Evolutionary conservation across 2,797 vertebrate genomes (phyloP).

Genomic region (Typhlichthys subterraneus): DNA sequence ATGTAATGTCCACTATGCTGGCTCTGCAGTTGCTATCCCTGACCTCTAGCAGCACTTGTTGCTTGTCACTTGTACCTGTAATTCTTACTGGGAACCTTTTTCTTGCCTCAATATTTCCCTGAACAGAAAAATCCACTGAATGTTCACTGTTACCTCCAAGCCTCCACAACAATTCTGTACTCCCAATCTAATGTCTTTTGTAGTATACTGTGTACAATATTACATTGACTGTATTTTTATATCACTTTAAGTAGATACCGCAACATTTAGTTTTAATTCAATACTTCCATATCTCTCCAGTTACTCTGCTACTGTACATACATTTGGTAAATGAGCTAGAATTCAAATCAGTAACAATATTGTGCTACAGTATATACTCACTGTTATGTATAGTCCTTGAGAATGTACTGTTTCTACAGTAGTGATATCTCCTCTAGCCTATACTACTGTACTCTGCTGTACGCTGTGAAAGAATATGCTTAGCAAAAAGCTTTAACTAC

Average conservation of each 20-base stretch:
- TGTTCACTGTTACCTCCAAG: slow-evolving; percentile 36
- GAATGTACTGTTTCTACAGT: too few relatives aligned
- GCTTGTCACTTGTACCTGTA: slow-evolving; percentile 20
- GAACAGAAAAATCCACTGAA: slow-evolving; percentile 48
- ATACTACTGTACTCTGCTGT: too few relatives aligned
- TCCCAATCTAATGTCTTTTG: slow-evolving; percentile 66
- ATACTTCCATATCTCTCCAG: background rate
- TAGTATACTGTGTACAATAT: slow-evolving; percentile 73
- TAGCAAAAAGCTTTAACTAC: background rate
- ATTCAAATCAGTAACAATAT: too few relatives aligned
- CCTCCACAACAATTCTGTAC: slow-evolving; percentile 37
- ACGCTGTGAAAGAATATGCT: background rate
- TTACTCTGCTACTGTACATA: too few relatives aligned
- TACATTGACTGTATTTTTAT: slow-evolving; percentile 42
- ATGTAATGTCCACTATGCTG: background rate
- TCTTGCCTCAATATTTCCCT: slow-evolving; percentile 48
- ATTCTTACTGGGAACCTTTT: slow-evolving; percentile 4
- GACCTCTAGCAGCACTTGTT: background rate
- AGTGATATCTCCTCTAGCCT: too few relatives aligned
- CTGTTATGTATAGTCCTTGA: too few relatives aligned
- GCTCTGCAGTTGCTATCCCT: background rate
- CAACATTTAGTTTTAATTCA: background rate
- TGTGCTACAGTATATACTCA: too few relatives aligned
- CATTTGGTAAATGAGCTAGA: too few relatives aligned
- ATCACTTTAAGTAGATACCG: slow-evolving; percentile 37